These are phyloP conservation scores for Drosophila repletoides DNA, from an alignment of 1,140 invertebrate genomes.

Conservation along the genomic window DNA sequence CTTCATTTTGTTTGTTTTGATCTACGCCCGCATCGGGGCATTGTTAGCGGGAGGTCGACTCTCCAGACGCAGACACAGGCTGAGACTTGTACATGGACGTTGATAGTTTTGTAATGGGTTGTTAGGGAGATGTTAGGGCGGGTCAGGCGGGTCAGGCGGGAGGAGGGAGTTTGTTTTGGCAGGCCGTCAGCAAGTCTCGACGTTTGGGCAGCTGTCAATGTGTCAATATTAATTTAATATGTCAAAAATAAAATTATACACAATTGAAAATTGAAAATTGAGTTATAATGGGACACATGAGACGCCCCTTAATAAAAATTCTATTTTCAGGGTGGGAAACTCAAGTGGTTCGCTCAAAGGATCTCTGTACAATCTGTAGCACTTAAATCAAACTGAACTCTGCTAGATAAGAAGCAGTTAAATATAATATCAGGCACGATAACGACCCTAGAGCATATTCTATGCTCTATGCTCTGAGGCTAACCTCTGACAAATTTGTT, in stretches of 20 bases:
- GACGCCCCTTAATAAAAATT: conserved; percentile 9
- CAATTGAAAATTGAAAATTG: conserved; percentile 79
- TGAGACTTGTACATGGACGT: conserved; percentile 11
- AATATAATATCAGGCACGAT: neutral
- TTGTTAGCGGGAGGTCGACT: conserved; percentile 46
- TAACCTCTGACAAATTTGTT: conserved; percentile 59
- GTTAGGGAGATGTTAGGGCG: conserved; percentile 24
- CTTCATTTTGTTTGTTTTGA: neutral
- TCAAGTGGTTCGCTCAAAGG: conserved; percentile 29
- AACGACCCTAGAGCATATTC: neutral
- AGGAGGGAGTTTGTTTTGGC: conserved; percentile 56
- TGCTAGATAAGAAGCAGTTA: conserved; percentile 1
- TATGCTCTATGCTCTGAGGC: neutral
- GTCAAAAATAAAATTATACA: conserved; percentile 68
- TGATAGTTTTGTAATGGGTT: conserved; percentile 45
- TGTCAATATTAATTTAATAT: conserved; percentile 80
- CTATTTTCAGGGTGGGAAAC: conserved; percentile 26
- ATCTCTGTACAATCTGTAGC: conserved; percentile 5
- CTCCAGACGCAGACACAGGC: neutral
- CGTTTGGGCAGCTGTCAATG: conserved; percentile 69
- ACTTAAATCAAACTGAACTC: conserved; percentile 1
- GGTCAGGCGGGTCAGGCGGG: neutral
- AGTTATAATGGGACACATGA: conserved; percentile 62
- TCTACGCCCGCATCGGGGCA: conserved; percentile 48
- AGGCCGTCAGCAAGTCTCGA: conserved; percentile 25